A percentile compares a stretch with the other conserved stretches of the same genome.
Conservation (phyloP, 2,888 invertebrate species). For the Eulithis prunata region DNA sequence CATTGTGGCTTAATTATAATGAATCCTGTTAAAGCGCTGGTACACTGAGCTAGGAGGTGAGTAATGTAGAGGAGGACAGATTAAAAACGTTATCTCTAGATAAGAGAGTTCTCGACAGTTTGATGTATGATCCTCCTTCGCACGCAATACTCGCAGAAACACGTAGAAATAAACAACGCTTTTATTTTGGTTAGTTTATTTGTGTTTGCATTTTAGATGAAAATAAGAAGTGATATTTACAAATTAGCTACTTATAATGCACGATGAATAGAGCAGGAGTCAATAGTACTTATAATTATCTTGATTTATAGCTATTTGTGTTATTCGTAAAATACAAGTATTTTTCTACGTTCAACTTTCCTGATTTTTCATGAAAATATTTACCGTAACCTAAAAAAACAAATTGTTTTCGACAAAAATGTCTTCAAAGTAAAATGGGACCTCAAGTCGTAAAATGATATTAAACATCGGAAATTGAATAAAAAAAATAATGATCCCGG, state of each 20-base stretch:
- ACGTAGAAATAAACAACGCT: neutral
- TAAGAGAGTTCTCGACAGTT: constrained; percentile 5
- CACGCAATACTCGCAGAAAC: neutral
- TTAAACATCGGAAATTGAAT: constrained; percentile 7
- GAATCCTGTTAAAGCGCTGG: neutral
- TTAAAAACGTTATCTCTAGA: constrained; percentile 6
- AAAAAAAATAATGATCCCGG: constrained; percentile 12
- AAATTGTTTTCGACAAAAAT: neutral
- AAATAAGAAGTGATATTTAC: too few species aligned
- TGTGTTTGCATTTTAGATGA: neutral
- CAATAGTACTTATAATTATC: too few species aligned
- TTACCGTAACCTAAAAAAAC: neutral
- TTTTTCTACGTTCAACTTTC: too few species aligned
- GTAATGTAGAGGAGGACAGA: neutral
- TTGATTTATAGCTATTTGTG: too few species aligned
- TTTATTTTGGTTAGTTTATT: neutral
- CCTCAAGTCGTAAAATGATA: constrained; percentile 3
- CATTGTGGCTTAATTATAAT: neutral
- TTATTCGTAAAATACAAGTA: too few species aligned
- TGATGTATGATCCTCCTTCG: neutral
- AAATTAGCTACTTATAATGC: too few species aligned
- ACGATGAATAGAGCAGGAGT: too few species aligned
- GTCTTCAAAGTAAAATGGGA: neutral
- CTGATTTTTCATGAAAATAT: too few species aligned
- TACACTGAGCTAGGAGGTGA: neutral